These are phyloP conservation scores for Chelonus insularis DNA, from an alignment of 1,140 invertebrate genomes.

Conservation along the genomic window DNA sequence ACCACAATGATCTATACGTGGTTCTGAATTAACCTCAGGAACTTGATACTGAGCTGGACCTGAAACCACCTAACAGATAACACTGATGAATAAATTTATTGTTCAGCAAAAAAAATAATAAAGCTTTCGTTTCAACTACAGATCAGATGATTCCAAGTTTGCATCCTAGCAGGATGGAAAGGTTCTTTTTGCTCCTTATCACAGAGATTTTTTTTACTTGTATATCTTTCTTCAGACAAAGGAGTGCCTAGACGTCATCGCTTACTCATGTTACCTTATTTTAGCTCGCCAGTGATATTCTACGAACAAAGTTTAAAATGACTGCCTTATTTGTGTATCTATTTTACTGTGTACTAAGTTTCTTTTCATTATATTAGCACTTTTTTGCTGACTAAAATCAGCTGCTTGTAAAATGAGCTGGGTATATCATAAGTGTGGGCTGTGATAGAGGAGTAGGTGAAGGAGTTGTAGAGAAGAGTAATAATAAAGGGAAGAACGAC, in stretches of 20 bases:
- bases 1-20: neutral
- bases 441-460: too few species aligned
- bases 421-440: too few species aligned
- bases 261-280: slow-evolving; percentile 31
- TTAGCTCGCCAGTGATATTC: neutral
- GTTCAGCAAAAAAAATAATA: too few species aligned
- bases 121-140: slow-evolving; percentile 91
- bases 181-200: too few species aligned
- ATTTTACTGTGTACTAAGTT: too few species aligned
- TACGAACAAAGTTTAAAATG: slow-evolving; percentile 7
- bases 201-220: too few species aligned
- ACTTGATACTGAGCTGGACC: too few species aligned
- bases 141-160: slow-evolving; percentile 91
- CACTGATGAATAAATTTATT: too few species aligned
- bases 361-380: neutral
- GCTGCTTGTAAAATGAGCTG: slow-evolving; percentile 13
- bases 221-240: slow-evolving; percentile 10
- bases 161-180: slow-evolving; percentile 82
- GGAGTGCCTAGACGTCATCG: slow-evolving; percentile 15
- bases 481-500: too few species aligned
- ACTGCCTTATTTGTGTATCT: neutral
- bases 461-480: too few species aligned
- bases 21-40: too few species aligned
- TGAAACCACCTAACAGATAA: too few species aligned
- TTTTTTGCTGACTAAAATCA: slow-evolving; percentile 12